Evolutionary conservation across 2,113 vertebrate genomes (phyloP).

Genomic region (Balaeniceps rex): DNA sequence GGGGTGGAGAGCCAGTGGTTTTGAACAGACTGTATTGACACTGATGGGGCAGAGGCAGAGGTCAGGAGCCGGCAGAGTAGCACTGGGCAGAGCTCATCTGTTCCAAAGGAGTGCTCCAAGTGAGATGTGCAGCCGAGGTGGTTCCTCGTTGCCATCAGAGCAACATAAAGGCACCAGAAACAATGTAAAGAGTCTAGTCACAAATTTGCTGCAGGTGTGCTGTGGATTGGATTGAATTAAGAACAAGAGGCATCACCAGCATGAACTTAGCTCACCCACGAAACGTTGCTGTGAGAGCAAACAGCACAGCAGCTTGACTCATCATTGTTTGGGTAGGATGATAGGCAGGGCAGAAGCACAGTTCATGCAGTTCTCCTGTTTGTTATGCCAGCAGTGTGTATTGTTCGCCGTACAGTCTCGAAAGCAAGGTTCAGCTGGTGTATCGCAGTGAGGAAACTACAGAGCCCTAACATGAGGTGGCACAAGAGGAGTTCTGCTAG

Average conservation of each 20-base stretch:
- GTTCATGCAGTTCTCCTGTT: background rate
- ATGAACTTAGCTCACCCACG: background rate
- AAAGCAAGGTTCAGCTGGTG: background rate
- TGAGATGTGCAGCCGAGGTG: background rate
- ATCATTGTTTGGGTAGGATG: background rate
- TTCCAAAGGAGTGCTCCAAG: background rate
- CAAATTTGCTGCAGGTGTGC: background rate
- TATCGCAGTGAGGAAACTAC: background rate
- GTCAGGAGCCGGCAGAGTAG: background rate
- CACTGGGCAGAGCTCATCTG: background rate
- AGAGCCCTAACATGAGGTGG: background rate
- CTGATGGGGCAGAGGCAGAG: background rate
- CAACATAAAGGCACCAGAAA: background rate
- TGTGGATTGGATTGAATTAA: background rate
- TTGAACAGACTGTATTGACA: background rate
- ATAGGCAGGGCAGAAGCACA: background rate
- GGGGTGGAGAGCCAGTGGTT: background rate
- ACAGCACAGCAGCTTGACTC: background rate
- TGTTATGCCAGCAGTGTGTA: background rate
- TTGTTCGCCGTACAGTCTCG: rapidly evolving
- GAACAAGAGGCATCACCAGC: background rate
- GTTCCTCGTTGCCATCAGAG: background rate
- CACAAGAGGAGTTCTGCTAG: background rate
- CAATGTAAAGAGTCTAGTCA: background rate
- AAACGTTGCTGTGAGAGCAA: background rate